Conservation (phyloP, 2,888 invertebrate species). For the Phaonia tiefii region DNA sequence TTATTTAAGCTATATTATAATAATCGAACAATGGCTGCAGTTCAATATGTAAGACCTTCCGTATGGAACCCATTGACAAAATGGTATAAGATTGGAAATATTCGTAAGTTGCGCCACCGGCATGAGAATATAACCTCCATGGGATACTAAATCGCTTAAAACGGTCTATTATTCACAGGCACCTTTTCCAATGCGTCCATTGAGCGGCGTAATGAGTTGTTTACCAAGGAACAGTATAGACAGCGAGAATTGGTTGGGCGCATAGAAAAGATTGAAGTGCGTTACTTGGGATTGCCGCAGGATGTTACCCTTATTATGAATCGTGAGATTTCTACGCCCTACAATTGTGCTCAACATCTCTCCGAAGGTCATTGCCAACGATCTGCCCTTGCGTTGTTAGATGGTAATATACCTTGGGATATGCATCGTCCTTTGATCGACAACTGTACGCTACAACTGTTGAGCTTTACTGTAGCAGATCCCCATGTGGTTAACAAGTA, state of each 20-base stretch:
- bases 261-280: conserved; percentile 94
- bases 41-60: conserved; percentile 30
- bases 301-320: conserved; percentile 93
- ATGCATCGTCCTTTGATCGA: conserved; percentile 92
- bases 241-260: conserved; percentile 89
- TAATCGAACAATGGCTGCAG: conserved; percentile 32
- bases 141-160: neutral
- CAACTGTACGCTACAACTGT: conserved; percentile 83
- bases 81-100: conserved; percentile 22
- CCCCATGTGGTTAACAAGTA: conserved; percentile 79
- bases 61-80: conserved; percentile 20
- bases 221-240: conserved; percentile 87
- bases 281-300: conserved; percentile 88
- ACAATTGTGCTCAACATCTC: conserved; percentile 94
- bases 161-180: conserved; percentile 53
- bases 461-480: conserved; percentile 81
- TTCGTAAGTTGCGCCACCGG: conserved; percentile 43
- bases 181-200: conserved; percentile 79
- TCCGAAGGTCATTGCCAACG: conserved; percentile 86
- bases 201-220: conserved; percentile 86
- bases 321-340: conserved; percentile 93
- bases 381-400: conserved; percentile 90
- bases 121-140: conserved; percentile 18
- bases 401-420: conserved; percentile 92
- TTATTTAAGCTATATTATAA: neutral